Evolutionary conservation across 2,113 vertebrate species (phyloP).

Genomic region (Toxotes chatareus): DNA sequence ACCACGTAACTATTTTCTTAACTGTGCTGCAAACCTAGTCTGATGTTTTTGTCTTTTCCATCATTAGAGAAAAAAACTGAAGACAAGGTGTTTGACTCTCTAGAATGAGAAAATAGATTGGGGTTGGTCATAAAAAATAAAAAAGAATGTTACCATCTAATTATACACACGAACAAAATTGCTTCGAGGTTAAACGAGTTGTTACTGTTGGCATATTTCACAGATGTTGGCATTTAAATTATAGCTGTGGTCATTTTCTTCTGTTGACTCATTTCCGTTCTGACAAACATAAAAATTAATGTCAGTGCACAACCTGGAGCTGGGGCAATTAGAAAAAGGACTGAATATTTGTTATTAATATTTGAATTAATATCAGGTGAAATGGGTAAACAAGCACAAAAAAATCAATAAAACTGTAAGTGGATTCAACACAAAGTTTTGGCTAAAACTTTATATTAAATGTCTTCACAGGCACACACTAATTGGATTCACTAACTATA

Average conservation of each 20-base stretch:
- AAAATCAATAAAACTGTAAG: not conserved
- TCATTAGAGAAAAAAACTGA: not conserved
- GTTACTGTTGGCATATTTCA: not conserved
- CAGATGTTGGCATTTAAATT: slow-evolving; percentile 20
- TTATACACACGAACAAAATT: not conserved
- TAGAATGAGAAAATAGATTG: not conserved
- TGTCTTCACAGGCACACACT: not conserved
- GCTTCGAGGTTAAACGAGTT: not conserved
- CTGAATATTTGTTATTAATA: not conserved
- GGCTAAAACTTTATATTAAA: not conserved
- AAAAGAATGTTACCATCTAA: not conserved
- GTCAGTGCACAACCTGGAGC: not conserved
- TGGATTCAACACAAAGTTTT: not conserved
- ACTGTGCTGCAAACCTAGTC: not conserved
- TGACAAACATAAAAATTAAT: slow-evolving; percentile 26
- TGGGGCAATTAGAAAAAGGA: not conserved
- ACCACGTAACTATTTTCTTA: not conserved
- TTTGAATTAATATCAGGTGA: slow-evolving; percentile 12
- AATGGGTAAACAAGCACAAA: slow-evolving; percentile 5
- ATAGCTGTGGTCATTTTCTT: slow-evolving; percentile 19
- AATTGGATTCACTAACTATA: too few relatives aligned
- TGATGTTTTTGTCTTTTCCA: not conserved
- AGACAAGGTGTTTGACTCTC: not conserved
- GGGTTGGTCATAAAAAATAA: not conserved
- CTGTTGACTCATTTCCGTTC: slow-evolving; percentile 8